Evolutionary conservation across 2,888 invertebrate genomes (phyloP), one percentile per base, ranked within the genome.

Genomic region (Furcula furcula): DNA sequence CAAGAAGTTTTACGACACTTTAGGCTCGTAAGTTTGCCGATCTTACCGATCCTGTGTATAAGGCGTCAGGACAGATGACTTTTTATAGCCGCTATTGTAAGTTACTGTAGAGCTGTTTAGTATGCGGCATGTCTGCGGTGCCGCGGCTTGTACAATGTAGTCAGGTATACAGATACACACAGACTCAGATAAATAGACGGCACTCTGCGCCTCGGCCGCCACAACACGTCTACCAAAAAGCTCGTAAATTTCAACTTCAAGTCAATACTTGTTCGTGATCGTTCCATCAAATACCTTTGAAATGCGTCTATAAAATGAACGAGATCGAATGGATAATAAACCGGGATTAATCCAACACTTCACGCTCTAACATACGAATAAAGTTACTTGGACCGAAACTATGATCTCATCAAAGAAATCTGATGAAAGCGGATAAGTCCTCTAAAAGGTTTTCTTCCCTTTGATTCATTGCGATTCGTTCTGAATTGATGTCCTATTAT

Each of bases 401-500:
- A 26, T 7, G 32, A 19, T 19, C 37, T 40, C 34, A 21, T 34
- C 26, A 34, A 45, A 26, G 23, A 31, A 32, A 54, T 46, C 29
- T 37, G 46, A 46, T 45, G 36, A 15, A 31, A 40, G 33, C 30
- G 34, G 36, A 37, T 44, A 36, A 39, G 53, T 54, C 40, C 39
- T n/a, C n/a, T 52, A 43, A 39, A 47, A 45, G 35, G 40, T 46
- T 56, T 61, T 49, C 49, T 55, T 58, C 55, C 62, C 55, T 67
- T 65, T 61, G 61, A 74, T 75, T 71, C 56, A 65, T 63, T 58
- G 46, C 57, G 64, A 45, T 54, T 55, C 60, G 63, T 49, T 46
- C 65, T 60, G 70, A 76, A 79, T 80, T 77, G 76, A 78, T 74
- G 72, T 65, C 65, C 76, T 62, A 81, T 82, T 83, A 81, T 80